Conservation (phyloP, 2,113 vertebrate species). For the Platysteira castanea region DNA sequence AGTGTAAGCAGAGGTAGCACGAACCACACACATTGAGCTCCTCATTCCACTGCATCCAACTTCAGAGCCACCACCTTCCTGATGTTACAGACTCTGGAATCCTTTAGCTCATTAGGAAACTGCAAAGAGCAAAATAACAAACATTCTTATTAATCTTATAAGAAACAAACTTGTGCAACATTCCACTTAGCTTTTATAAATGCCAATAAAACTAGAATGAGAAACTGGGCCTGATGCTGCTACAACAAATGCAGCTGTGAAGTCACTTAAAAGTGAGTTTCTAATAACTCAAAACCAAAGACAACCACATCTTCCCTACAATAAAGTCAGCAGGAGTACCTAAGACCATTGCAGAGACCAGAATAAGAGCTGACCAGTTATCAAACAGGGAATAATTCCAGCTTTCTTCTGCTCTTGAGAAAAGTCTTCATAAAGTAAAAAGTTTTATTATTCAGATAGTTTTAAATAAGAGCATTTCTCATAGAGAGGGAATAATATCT, state of each 20-base stretch:
- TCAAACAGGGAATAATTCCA: not conserved
- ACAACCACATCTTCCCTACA: not conserved
- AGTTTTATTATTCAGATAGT: not conserved
- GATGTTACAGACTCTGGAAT: not conserved
- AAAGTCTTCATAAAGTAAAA: not conserved
- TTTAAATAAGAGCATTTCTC: not conserved
- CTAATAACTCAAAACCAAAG: not conserved
- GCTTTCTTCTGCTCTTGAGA: not conserved
- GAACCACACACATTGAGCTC: slow-evolving; percentile 62
- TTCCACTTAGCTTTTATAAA: not conserved
- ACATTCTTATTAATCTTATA: not conserved
- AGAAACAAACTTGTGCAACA: not conserved
- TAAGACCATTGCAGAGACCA: not conserved
- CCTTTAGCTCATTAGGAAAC: slow-evolving; percentile 90
- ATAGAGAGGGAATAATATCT: not conserved
- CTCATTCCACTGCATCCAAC: slow-evolving; percentile 42
- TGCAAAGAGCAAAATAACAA: slow-evolving; percentile 67
- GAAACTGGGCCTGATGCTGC: not conserved
- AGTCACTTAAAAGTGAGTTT: not conserved
- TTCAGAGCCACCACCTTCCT: slow-evolving; percentile 12
- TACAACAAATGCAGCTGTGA: not conserved
- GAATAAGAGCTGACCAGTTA: not conserved
- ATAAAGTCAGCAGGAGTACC: not conserved
- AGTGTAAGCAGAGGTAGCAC: slow-evolving; percentile 72
- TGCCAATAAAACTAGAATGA: not conserved